Conservation (phyloP, 2,888 invertebrate species). For the Dugesia japonica region DNA sequence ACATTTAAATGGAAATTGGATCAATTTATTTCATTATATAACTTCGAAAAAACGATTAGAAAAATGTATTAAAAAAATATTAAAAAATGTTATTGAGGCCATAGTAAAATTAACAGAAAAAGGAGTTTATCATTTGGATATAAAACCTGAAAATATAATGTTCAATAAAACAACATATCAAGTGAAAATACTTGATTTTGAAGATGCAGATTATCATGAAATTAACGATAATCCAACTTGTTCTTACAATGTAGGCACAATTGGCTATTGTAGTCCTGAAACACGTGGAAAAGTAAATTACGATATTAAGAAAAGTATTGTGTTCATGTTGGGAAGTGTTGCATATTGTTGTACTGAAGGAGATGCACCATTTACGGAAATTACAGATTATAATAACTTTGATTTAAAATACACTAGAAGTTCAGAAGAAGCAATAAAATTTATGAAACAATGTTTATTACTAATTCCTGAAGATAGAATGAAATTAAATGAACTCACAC, state of each 20-base stretch:
- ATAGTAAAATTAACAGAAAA: background rate
- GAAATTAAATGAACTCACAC: too few relatives aligned
- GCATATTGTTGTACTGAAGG: background rate
- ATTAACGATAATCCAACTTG: background rate
- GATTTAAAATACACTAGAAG: too few relatives aligned
- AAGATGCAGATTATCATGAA: background rate
- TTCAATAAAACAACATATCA: background rate
- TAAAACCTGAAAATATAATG: background rate
- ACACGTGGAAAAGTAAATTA: background rate
- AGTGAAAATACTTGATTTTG: background rate
- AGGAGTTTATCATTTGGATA: background rate
- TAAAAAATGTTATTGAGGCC: background rate
- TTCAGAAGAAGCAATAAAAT: too few relatives aligned
- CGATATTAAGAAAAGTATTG: background rate
- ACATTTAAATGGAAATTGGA: background rate
- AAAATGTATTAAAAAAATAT: background rate
- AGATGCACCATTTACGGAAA: too few relatives aligned
- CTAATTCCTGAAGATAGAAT: too few relatives aligned
- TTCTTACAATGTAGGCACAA: background rate
- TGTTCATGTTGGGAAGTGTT: background rate
- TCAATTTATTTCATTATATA: background rate
- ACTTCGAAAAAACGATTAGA: background rate
- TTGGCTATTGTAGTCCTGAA: background rate
- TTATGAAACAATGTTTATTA: too few relatives aligned
- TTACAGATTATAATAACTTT: too few relatives aligned